These are phyloP conservation scores for Lepidurus arcticus DNA, from an alignment of 1,140 invertebrate genomes.

Conservation along the genomic window DNA sequence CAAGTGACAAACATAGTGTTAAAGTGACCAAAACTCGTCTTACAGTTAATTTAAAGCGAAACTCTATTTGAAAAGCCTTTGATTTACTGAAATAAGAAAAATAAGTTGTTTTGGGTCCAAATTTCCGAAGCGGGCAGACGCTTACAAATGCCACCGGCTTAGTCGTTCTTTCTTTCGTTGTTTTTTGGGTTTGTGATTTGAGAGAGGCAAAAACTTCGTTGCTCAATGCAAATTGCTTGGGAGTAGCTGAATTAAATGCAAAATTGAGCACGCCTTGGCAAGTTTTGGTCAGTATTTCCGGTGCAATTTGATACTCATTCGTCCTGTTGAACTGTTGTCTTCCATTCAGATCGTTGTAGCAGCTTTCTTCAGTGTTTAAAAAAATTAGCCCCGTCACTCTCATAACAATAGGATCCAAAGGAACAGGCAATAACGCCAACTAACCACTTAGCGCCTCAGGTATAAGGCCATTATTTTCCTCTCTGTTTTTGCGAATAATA, in stretches of 20 bases:
- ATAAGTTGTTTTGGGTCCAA: background rate
- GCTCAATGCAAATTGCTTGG: background rate
- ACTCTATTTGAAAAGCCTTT: background rate
- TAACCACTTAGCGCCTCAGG: background rate
- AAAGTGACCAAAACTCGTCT: background rate
- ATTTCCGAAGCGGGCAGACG: background rate
- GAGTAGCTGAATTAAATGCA: too few species aligned
- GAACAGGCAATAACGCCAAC: conserved; percentile 2
- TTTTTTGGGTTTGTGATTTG: background rate
- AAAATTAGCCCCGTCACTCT: background rate
- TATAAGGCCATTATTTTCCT: background rate
- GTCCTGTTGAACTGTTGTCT: too few species aligned
- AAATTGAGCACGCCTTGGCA: too few species aligned
- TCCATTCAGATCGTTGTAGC: too few species aligned
- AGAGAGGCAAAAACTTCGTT: background rate
- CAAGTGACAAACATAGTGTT: too few species aligned
- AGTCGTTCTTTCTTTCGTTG: background rate
- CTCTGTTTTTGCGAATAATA: background rate
- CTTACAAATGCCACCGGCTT: background rate
- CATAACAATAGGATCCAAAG: background rate
- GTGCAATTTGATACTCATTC: too few species aligned
- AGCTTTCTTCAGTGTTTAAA: too few species aligned
- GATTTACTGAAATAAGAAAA: background rate
- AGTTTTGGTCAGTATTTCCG: too few species aligned
- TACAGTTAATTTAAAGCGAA: background rate